Conservation (phyloP, 2,113 vertebrate species). For the Zosterops borbonicus region DNA sequence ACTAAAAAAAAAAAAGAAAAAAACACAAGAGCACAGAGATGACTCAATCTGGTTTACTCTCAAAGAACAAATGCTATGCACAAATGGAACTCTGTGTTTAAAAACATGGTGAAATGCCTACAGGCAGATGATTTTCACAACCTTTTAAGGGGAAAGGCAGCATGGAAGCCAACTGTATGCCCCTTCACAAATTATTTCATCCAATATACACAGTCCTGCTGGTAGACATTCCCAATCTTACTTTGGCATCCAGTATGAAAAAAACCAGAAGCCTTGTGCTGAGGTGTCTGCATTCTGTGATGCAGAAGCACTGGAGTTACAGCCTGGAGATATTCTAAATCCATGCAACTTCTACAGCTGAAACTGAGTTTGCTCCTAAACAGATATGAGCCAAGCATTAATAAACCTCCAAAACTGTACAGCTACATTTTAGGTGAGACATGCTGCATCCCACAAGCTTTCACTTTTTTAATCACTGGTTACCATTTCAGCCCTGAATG, state of each 20-base stretch:
- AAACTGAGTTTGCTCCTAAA: background rate
- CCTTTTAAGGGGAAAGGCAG: background rate
- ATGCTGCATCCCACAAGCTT: background rate
- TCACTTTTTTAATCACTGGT: background rate
- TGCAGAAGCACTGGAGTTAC: background rate
- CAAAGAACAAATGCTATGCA: background rate
- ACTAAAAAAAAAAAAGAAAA: slow-evolving; percentile 65
- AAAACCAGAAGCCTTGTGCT: background rate
- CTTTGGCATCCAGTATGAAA: background rate
- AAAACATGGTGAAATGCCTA: background rate
- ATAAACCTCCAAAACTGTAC: background rate
- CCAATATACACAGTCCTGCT: background rate
- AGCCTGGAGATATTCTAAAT: background rate
- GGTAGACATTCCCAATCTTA: background rate
- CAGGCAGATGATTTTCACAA: background rate
- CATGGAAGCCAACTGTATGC: background rate
- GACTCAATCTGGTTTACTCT: background rate
- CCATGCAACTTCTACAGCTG: background rate
- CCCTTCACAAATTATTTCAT: background rate
- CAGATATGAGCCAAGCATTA: background rate
- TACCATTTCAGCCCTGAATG: background rate
- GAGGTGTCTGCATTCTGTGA: background rate
- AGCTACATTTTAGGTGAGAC: background rate
- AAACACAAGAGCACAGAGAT: background rate
- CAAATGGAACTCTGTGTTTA: background rate